Conservation (phyloP, 2,797 vertebrate genomes). For the Danio albolineatus region DNA sequence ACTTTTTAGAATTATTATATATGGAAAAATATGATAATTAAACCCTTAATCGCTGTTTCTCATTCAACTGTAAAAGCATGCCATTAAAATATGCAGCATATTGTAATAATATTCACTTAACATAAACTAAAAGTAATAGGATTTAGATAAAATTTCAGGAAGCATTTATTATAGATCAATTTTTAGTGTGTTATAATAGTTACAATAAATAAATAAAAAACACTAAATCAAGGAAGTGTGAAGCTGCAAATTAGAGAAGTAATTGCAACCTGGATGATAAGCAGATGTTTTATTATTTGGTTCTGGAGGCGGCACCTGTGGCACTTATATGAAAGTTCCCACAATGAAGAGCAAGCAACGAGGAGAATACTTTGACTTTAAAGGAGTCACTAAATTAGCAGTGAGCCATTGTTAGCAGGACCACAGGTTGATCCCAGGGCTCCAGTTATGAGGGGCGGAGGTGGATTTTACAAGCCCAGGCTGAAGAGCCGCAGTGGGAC, state of each 20-base stretch:
- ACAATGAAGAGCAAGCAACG: slow-evolving; percentile 70
- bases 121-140: no score
- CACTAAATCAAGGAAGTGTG: background rate
- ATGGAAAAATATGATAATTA: no score
- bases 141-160: background rate
- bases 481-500: slow-evolving; percentile 75
- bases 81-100: no score
- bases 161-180: background rate
- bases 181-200: no score
- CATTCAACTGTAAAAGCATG: no score
- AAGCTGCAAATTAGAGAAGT: background rate
- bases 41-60: no score
- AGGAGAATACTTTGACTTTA: slow-evolving; percentile 79
- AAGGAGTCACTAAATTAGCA: slow-evolving; percentile 63
- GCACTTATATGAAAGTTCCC: slow-evolving; percentile 46
- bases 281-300: slow-evolving; percentile 35
- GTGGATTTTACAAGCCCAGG: slow-evolving; percentile 75
- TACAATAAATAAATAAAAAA: background rate
- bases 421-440: slow-evolving; percentile 53
- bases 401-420: slow-evolving; percentile 54
- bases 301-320: slow-evolving; percentile 30
- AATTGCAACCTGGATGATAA: slow-evolving; percentile 4
- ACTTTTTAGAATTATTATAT: no score
- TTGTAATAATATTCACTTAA: no score
- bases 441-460: slow-evolving; percentile 53